Percentiles rank a stretch among this genome's conserved stretches.
These are phyloP conservation scores for Gastracanthus pulcherrimus DNA, from an alignment of 2,888 invertebrate species.

Conservation along the genomic window DNA sequence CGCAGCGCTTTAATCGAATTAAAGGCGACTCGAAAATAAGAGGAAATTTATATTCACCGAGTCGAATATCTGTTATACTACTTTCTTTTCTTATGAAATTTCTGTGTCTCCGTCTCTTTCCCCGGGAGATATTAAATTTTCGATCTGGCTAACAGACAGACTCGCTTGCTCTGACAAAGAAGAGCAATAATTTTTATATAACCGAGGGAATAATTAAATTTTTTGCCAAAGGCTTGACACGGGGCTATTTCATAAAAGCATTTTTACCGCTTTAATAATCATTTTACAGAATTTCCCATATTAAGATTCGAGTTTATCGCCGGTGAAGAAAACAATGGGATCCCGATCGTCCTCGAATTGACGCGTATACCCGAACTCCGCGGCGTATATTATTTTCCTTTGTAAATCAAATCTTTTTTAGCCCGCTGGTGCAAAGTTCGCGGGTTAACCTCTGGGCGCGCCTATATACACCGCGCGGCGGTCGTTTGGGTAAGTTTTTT, in stretches of 20 bases:
- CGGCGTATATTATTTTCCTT: neutral
- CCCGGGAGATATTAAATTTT: neutral
- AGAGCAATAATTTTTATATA: neutral
- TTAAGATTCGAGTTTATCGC: neutral
- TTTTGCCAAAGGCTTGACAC: neutral
- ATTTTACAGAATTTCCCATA: neutral
- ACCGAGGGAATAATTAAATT: neutral
- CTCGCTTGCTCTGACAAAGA: neutral
- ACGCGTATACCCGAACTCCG: neutral
- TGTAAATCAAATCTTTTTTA: neutral
- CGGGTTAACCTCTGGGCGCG: neutral
- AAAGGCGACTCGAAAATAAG: neutral
- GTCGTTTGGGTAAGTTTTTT: neutral
- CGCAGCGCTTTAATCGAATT: neutral
- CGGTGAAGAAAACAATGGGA: neutral
- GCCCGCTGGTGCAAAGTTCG: neutral
- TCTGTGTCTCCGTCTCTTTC: neutral
- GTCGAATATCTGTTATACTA: neutral
- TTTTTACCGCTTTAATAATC: neutral
- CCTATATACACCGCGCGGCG: neutral
- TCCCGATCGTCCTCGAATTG: neutral
- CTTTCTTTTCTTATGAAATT: no score
- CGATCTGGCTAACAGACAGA: neutral
- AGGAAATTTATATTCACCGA: neutral
- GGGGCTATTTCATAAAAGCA: no score